phyloP scores from a whole-genome alignment of 1,140 invertebrate species.

The Dolichoris vasculosae region DNA sequence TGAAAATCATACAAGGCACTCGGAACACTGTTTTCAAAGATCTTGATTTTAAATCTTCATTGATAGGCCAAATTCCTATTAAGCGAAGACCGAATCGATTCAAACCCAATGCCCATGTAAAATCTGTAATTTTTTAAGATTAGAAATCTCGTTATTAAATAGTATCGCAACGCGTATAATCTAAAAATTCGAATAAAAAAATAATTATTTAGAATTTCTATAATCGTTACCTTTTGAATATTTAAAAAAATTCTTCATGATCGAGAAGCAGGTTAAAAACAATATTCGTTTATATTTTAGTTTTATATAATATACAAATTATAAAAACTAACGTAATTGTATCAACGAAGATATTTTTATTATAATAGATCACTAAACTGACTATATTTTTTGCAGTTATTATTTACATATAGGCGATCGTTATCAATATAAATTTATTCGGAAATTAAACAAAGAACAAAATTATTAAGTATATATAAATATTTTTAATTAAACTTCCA shows the following conservation, averaged over 20 bases:
- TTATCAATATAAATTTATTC: too few relatives aligned
- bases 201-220: too few relatives aligned
- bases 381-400: too few relatives aligned
- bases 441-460: too few relatives aligned
- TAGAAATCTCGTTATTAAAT: neutral
- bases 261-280: neutral
- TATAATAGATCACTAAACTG: too few relatives aligned
- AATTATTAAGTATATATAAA: too few relatives aligned
- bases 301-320: neutral
- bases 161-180: too few relatives aligned
- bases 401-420: too few relatives aligned
- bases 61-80: constrained; percentile 37
- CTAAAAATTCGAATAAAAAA: too few relatives aligned
- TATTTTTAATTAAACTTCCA: too few relatives aligned
- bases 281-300: neutral
- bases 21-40: neutral
- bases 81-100: neutral
- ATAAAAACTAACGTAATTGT: too few relatives aligned
- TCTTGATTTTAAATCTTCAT: neutral
- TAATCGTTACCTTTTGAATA: neutral
- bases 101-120: constrained; percentile 17
- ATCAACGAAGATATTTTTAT: too few relatives aligned
- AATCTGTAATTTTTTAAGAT: neutral
- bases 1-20: constrained; percentile 20
- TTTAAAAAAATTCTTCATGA: neutral